A percentile compares a stretch with the other conserved stretches of the same genome.
These are phyloP conservation scores for Ips nitidus DNA, from an alignment of 1,140 invertebrate species.

Conservation along the genomic window DNA sequence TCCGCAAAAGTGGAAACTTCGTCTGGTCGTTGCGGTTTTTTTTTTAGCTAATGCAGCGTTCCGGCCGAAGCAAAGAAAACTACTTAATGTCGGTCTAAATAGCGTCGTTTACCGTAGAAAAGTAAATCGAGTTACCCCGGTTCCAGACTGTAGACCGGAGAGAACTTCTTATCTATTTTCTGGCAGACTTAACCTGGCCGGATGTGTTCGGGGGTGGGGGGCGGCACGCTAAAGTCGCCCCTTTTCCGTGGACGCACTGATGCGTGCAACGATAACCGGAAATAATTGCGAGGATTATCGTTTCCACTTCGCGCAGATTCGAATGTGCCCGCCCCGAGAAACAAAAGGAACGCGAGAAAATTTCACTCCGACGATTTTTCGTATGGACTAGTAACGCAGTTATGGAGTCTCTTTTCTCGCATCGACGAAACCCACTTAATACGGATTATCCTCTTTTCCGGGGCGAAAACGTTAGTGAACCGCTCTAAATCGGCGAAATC, in stretches of 20 bases:
- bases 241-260: slow-evolving; percentile 9
- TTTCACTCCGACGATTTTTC: not conserved
- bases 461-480: not conserved
- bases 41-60: not conserved
- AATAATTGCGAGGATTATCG: slow-evolving; percentile 30
- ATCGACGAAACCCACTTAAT: not conserved
- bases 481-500: not conserved
- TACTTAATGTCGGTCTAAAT: slow-evolving; percentile 21
- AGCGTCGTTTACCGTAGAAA: slow-evolving; percentile 15
- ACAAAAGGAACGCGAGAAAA: slow-evolving; percentile 16
- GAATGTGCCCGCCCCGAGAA: slow-evolving; percentile 14
- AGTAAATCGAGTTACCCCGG: slow-evolving; percentile 17
- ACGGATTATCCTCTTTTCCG: not conserved
- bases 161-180: slow-evolving; percentile 14
- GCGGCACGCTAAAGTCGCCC: slow-evolving; percentile 3
- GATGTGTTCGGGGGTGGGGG: not conserved
- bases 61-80: slow-evolving; percentile 9
- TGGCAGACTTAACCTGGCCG: slow-evolving; percentile 5
- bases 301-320: slow-evolving; percentile 26
- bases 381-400: not conserved
- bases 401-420: not conserved
- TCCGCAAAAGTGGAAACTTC: no score
- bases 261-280: slow-evolving; percentile 33
- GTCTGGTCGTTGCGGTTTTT: no score
- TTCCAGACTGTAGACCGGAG: slow-evolving; percentile 7